phyloP scores from a whole-genome alignment of 2,113 vertebrate genomes.

The Cheirogaleus medius region DNA sequence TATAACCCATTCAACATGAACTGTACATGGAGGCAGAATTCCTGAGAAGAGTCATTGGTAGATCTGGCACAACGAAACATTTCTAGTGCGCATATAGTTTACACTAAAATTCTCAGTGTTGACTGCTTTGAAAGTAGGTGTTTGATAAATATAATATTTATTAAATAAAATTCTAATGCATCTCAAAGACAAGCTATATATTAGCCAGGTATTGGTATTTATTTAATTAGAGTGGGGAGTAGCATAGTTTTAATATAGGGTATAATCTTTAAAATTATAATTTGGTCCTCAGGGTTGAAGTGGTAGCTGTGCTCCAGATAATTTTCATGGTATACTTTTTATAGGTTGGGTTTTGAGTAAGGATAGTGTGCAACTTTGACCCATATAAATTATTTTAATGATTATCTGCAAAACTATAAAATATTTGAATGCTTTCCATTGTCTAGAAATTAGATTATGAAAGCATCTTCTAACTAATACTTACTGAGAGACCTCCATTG shows the following conservation, averaged over 20 bases:
- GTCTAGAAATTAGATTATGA: not conserved
- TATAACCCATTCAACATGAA: not conserved
- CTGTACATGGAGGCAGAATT: not conserved
- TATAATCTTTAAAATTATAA: conserved; percentile 6
- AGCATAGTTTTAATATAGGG: conserved; percentile 1
- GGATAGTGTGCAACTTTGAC: not conserved
- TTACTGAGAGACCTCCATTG: not conserved
- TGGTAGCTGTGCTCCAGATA: not conserved
- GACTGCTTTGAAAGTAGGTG: not conserved
- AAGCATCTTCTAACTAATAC: not conserved
- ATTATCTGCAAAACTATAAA: not conserved
- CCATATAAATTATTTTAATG: not conserved
- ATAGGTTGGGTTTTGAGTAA: not conserved
- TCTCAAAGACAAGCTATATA: conserved; percentile 6
- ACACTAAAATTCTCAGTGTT: not conserved
- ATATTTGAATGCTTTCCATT: not conserved
- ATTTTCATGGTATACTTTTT: conserved; percentile 34
- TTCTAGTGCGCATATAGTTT: not conserved
- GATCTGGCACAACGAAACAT: not conserved
- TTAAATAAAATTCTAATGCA: not conserved
- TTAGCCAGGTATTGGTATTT: not conserved
- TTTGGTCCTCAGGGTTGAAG: not conserved
- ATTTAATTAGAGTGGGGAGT: not conserved
- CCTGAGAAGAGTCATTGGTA: not conserved
- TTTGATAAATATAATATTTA: conserved; percentile 7